A percentile compares a stretch with the other conserved stretches of the same genome.
Conservation (phyloP, 2,888 invertebrate genomes). For the Cordilura impudica region DNA sequence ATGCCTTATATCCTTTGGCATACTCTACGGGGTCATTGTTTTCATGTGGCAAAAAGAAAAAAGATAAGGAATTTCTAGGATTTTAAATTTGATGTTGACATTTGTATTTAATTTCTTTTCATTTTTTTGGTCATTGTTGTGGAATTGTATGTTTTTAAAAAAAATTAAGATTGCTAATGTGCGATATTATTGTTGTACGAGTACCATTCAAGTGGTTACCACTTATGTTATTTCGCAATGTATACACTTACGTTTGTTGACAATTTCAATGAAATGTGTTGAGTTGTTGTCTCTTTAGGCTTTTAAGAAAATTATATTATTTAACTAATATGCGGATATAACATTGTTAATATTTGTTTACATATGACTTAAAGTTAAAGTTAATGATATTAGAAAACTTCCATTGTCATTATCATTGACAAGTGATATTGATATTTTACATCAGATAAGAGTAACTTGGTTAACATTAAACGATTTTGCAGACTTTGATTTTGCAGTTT, state of each 20-base stretch:
- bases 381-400: not conserved
- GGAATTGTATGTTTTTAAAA: not conserved
- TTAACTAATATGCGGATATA: conserved; percentile 36
- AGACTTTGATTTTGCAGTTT: not conserved
- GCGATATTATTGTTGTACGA: conserved; percentile 46
- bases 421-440: no score
- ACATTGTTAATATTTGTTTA: conserved; percentile 38
- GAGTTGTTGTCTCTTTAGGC: conserved; percentile 10
- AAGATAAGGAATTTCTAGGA: conserved; percentile 1
- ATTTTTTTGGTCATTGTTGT: not conserved
- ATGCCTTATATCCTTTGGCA: not conserved
- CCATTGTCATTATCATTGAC: no score
- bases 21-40: conserved; percentile 51
- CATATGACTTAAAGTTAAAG: conserved; percentile 6
- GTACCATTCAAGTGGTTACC: conserved; percentile 45
- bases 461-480: no score
- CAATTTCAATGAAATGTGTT: conserved; percentile 9
- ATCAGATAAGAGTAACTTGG: no score
- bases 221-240: conserved; percentile 35
- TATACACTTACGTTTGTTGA: not conserved
- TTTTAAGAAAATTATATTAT: conserved; percentile 56
- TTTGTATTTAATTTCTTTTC: conserved; percentile 34
- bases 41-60: conserved; percentile 6
- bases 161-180: conserved; percentile 35
- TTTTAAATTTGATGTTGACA: conserved; percentile 48